These are phyloP conservation scores for Choristoneura rosaceana DNA, from an alignment of 2,888 invertebrate genomes.

Conservation along the genomic window DNA sequence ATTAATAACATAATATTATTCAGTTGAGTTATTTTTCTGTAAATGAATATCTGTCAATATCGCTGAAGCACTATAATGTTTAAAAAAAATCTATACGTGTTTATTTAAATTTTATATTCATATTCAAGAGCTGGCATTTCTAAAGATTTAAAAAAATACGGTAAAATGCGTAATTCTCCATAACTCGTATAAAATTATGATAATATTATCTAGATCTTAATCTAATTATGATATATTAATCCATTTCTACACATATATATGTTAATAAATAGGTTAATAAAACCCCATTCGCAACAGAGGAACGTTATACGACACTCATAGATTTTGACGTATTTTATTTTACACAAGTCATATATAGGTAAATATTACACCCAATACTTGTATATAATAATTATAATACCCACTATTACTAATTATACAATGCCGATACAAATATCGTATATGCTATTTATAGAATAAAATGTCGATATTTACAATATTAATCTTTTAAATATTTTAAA, in stretches of 20 bases:
- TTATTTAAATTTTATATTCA: background rate
- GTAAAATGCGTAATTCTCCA: constrained; percentile 67
- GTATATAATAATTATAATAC: constrained; percentile 63
- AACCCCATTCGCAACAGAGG: constrained; percentile 76
- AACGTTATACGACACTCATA: constrained; percentile 77
- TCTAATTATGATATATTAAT: constrained; percentile 60
- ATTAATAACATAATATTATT: too few relatives aligned
- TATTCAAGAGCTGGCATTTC: background rate
- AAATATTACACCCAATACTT: constrained; percentile 64
- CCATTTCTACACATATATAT: constrained; percentile 69
- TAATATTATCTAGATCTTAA: constrained; percentile 62
- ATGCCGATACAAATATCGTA: constrained; percentile 69
- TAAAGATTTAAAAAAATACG: background rate
- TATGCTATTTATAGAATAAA: constrained; percentile 67
- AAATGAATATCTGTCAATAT: too few relatives aligned
- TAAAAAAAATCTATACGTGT: too few relatives aligned
- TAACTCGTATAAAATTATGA: constrained; percentile 66
- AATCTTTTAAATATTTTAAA: constrained; percentile 55
- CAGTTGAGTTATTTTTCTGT: too few relatives aligned
- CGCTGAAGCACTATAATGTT: too few relatives aligned
- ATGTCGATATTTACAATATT: constrained; percentile 71
- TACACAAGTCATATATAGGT: constrained; percentile 54
- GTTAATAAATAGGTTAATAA: constrained; percentile 70
- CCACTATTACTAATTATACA: constrained; percentile 57
- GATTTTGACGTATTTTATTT: constrained; percentile 62